Base-by-base conservation (phyloP, 2,888 invertebrate species). In the Bibio marci region DNA sequence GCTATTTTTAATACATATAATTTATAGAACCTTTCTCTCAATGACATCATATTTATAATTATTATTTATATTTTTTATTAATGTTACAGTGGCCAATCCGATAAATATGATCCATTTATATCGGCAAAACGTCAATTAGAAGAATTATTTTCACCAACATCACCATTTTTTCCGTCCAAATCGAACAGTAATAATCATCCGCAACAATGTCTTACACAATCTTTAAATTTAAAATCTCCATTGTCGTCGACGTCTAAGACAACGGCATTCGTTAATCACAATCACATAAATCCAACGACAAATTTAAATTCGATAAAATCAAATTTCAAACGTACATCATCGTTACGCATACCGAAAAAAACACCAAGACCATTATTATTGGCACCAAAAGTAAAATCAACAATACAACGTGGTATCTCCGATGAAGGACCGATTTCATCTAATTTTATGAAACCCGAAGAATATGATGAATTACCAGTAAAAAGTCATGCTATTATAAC, bases 91-190 rank as follows among this genome's bases (percentile, higher is more conserved):
- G 52, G 50, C 26, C 43, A 49, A 15, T 50, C 50, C 25, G 56
- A 54, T 45, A 57, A 54, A 33, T 82, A 83, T 61, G 79, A 85
- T 59, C 85, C 85, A 37, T 83, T 80, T 60, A 62, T 73, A 47
- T 73, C 76, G 47, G 85, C 85, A 35, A 80, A 83, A 62, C 75
- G 76, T 46, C 85, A 86, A 63, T 73, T 85, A 65, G 76, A 78
- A 62, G 82, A 85, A 54, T 69, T 86, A 27, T 73, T 83, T 62
- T 75, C 76, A 37, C 71, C 75, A 43, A 74, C 75, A 48, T 71
- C 73, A 40, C 58, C 64, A 48, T 22, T 6, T 22, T 22, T 22
- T 22, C 22, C 22, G 8, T 22, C 22, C 4, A 4, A 22, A 22
- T 22, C 22, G 8, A 36, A 48, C 42, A 34, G 34, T 43, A 4